phyloP scores from a whole-genome alignment of 2,113 vertebrate genomes.

The Phocoena sinus region DNA sequence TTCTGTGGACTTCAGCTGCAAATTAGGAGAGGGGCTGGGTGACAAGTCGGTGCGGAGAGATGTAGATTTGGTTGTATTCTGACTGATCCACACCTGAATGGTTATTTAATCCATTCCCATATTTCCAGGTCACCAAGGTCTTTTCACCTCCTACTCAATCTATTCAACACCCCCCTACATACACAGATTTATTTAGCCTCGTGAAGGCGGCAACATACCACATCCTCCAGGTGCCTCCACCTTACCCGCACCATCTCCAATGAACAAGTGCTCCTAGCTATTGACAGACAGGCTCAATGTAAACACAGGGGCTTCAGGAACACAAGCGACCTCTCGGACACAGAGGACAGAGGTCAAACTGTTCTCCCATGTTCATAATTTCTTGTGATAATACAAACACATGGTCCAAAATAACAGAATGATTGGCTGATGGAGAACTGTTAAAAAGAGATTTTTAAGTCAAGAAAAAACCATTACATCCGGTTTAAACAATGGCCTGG shows the following conservation, averaged over 20 bases:
- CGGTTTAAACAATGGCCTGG: background rate
- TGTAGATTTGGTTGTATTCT: background rate
- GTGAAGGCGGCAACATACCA: background rate
- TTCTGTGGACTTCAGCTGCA: background rate
- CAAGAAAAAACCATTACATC: background rate
- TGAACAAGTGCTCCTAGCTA: background rate
- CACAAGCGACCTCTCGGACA: background rate
- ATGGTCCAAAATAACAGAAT: background rate
- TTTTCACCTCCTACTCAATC: background rate
- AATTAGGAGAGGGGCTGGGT: background rate
- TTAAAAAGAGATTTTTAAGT: background rate
- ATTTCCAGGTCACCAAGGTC: background rate
- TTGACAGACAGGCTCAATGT: background rate
- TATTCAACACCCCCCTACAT: background rate
- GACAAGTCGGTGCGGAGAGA: background rate
- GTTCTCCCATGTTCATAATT: background rate
- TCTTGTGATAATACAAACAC: background rate
- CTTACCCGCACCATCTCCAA: background rate
- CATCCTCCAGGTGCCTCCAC: rapidly evolving
- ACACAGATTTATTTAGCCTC: background rate
- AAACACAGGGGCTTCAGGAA: background rate
- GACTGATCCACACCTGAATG: background rate
- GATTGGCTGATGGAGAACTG: background rate
- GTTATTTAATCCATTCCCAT: background rate
- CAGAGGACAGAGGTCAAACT: background rate